Evolutionary conservation across 2,888 invertebrate genomes (phyloP).

Genomic region (Phanerotoma sp.): DNA sequence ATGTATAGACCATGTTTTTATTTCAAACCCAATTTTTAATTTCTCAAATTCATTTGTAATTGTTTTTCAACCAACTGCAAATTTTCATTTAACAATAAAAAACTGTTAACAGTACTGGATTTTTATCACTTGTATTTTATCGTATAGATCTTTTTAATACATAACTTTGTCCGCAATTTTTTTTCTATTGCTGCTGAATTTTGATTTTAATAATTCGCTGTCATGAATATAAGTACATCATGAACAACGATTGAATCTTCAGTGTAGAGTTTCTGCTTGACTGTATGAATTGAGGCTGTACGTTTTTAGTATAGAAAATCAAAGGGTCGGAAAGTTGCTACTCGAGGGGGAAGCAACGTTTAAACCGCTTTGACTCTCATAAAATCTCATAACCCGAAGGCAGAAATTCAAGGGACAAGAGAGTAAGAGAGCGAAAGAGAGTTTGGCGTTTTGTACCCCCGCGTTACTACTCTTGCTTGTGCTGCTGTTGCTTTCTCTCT

Average conservation of each 20-base stretch:
- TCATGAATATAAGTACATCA: slow-evolving; percentile 1
- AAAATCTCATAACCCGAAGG: slow-evolving; percentile 55
- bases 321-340: slow-evolving; percentile 7
- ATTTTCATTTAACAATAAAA: no score
- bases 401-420: slow-evolving; percentile 31
- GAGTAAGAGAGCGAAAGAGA: slow-evolving; percentile 31
- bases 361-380: slow-evolving; percentile 55
- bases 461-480: slow-evolving; percentile 7
- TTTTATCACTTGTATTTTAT: no score
- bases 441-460: slow-evolving; percentile 22
- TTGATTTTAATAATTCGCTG: no score
- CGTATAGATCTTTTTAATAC: no score
- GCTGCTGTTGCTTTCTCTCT: not conserved
- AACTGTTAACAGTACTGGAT: no score
- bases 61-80: no score
- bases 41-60: no score
- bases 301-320: slow-evolving; percentile 9
- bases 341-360: slow-evolving; percentile 24
- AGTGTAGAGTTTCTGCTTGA: not conserved
- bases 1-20: no score
- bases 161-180: no score
- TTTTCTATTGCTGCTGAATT: no score
- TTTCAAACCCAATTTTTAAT: no score
- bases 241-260: slow-evolving; percentile 2
- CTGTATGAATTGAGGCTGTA: slow-evolving; percentile 17